Base-by-base conservation (phyloP, 2,113 vertebrate genomes). In the Prionailurus viverrinus region DNA sequence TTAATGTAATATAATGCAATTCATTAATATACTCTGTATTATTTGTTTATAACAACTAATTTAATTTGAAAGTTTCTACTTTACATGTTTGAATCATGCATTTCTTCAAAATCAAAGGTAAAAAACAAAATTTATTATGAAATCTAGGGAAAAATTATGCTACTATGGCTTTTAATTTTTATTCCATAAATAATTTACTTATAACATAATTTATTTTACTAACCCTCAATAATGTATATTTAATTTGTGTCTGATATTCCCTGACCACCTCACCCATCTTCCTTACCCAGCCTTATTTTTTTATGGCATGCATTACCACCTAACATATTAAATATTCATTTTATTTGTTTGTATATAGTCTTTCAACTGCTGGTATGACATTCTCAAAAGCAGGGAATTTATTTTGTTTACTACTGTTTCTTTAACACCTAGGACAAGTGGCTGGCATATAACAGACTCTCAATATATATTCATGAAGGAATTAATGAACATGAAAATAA, bases 51-150 rank as follows among this genome's bases (percentile, higher is more conserved):
- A 84, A 86, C 61, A 39, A 73, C 13, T 80, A 78, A 65, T 9
- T 68, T 81, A 81, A 65, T 68, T 51, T 95, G 33, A 69, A 91
- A 65, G 48, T 53, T 88, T 78, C 39, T 81, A 61, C 10, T 21
- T 90, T 69, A 93, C 2, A 66, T 83, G 76, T 71, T 84, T 91
- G n/a, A 97, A 89, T 93, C 41, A 89, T 87, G 16, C 3, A 51
- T 74, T 97, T 95, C 80, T 65, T 61, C 71, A 79, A 93, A 88
- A 76, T 71, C 51, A 94, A 92, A 92, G 23, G 36, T 66, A 92
- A 95, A 97, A 93, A 93, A 91, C 91, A 94, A 97, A 94, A 91
- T 41, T 63, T 71, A 95, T 63, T 84, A 80, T 78, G 23, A 39
- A 94, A 90, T 79, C 65, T 84, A 92, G 21, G n/a, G 16, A 73